phyloP scores from a whole-genome alignment of 2,113 vertebrate species.

The Heterochromis multidens region DNA sequence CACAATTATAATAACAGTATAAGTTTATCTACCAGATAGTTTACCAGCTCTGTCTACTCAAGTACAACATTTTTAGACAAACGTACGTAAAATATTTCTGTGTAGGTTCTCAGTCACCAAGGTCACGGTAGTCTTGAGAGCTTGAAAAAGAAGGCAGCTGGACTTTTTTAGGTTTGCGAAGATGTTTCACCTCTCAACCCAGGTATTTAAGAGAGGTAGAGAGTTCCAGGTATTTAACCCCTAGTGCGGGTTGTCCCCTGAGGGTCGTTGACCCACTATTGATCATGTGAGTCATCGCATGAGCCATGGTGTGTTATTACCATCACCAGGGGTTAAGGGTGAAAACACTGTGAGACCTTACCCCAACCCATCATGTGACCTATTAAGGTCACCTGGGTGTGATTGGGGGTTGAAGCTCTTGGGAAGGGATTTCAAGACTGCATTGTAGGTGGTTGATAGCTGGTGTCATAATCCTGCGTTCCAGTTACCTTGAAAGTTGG shows the following conservation, averaged over 20 bases:
- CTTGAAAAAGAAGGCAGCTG: background rate
- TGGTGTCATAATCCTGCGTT: background rate
- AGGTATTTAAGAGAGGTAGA: background rate
- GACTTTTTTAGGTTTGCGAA: background rate
- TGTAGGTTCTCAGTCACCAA: background rate
- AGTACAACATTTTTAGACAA: background rate
- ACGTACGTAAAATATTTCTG: background rate
- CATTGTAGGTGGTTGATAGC: background rate
- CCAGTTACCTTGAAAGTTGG: background rate
- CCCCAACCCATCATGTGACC: background rate
- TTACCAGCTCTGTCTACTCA: background rate
- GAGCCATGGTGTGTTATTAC: background rate
- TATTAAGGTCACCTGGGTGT: background rate
- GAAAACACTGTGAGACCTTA: accelerated
- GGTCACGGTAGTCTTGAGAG: background rate
- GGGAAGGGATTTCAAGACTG: background rate
- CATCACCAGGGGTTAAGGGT: background rate
- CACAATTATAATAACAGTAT: background rate
- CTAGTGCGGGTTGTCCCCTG: background rate
- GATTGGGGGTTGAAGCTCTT: background rate
- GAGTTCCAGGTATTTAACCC: background rate
- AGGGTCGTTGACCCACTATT: background rate
- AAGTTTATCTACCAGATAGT: background rate
- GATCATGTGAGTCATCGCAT: background rate
- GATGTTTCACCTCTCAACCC: background rate